A percentile compares a stretch with the other conserved stretches of the same genome.
Evolutionary conservation across 2,797 vertebrate genomes (phyloP).

Genomic region (Dendrocincla fuliginosa): DNA sequence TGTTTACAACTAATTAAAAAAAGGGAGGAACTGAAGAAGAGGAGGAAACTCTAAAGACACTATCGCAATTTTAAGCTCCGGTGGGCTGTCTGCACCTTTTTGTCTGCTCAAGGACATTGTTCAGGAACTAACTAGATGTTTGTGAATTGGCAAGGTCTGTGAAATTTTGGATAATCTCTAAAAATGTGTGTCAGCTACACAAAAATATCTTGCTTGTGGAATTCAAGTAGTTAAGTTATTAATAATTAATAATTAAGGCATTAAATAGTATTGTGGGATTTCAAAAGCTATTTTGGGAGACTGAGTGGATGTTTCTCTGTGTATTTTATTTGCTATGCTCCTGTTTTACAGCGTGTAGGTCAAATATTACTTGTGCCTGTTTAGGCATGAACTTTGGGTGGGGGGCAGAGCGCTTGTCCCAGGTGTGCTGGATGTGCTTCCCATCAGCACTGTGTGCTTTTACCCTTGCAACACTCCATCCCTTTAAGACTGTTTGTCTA

Average conservation of each 20-base stretch:
- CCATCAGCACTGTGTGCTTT: not conserved
- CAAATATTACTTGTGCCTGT: not conserved
- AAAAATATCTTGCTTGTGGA: not conserved
- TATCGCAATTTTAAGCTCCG: not conserved
- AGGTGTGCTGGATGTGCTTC: fast-evolving
- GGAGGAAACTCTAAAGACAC: not conserved
- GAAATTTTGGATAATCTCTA: not conserved
- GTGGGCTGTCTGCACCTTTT: not conserved
- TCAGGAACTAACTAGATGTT: not conserved
- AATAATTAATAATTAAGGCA: conserved; percentile 31
- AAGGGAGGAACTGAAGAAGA: not conserved
- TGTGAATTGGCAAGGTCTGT: not conserved
- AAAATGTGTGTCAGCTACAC: not conserved
- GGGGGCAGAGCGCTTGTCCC: not conserved
- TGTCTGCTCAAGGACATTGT: not conserved
- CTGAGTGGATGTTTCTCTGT: not conserved
- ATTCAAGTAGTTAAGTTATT: not conserved
- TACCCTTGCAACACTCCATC: not conserved
- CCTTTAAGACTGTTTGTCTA: not conserved
- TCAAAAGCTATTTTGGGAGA: not conserved
- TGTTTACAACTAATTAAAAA: not conserved
- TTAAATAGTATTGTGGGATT: not conserved
- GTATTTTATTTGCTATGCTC: not conserved
- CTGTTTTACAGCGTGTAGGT: not conserved
- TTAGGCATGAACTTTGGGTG: not conserved